These are phyloP conservation scores for Xestia xanthographa DNA, from an alignment of 2,888 invertebrate genomes.

Conservation along the genomic window DNA sequence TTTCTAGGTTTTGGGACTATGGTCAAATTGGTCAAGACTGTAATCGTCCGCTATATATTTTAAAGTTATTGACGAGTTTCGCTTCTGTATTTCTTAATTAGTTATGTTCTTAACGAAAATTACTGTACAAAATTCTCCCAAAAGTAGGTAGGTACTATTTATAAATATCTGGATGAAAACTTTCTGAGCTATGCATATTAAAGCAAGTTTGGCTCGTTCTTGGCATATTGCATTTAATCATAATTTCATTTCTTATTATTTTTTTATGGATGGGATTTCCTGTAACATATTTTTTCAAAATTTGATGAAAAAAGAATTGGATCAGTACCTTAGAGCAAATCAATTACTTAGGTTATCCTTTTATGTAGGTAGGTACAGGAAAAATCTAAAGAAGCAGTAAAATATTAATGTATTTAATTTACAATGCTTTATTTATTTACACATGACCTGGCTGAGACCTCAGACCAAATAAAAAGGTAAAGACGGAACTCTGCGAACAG, in stretches of 20 bases:
- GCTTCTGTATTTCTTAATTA: not conserved
- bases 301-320: not conserved
- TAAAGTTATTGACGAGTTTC: constrained; percentile 3
- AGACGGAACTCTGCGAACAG: too few relatives aligned
- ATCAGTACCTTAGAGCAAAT: not conserved
- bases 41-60: not conserved
- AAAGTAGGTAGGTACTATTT: not conserved
- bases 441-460: constrained; percentile 20
- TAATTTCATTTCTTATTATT: not conserved
- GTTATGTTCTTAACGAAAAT: not conserved
- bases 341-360: not conserved
- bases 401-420: constrained; percentile 12
- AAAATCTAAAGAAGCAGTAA: constrained; percentile 31
- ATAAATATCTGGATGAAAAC: not conserved
- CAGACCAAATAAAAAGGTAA: too few relatives aligned
- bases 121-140: not conserved
- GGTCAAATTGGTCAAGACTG: not conserved
- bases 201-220: not conserved
- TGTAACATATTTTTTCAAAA: not conserved
- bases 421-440: constrained; percentile 14
- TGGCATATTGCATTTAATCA: not conserved
- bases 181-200: constrained; percentile 5
- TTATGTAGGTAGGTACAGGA: constrained; percentile 19
- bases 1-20: not conserved
- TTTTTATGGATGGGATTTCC: constrained; percentile 12